phyloP scores from a whole-genome alignment of 2,113 vertebrate species.

The Puma concolor region DNA sequence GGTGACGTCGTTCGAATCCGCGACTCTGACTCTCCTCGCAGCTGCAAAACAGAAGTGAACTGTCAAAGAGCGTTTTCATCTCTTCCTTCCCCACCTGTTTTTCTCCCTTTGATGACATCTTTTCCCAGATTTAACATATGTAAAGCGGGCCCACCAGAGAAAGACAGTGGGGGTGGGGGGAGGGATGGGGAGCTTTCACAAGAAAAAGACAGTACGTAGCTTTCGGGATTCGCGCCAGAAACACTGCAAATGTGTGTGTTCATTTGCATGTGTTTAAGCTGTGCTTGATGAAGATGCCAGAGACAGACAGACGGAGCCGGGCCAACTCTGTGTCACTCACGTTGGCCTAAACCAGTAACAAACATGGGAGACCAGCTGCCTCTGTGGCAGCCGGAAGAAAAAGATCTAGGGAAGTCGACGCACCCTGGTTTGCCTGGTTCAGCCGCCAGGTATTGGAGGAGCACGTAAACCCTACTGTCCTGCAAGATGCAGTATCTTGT shows the following conservation, averaged over 20 bases:
- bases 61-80: conserved; percentile 53
- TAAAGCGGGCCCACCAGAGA: neutral
- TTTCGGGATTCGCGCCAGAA: conserved; percentile 51
- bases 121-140: conserved; percentile 65
- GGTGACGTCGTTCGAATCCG: conserved; percentile 48
- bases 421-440: neutral
- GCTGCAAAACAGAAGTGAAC: conserved; percentile 69
- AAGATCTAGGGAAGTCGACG: neutral
- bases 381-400: neutral
- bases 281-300: neutral
- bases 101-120: conserved; percentile 61
- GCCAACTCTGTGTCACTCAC: neutral
- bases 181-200: conserved; percentile 8
- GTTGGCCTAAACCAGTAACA: neutral
- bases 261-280: neutral
- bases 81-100: conserved; percentile 71
- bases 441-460: neutral
- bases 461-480: neutral
- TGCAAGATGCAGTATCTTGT: neutral
- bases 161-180: neutral
- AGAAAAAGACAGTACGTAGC: conserved; percentile 13
- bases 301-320: neutral
- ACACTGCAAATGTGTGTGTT: neutral
- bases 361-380: neutral
- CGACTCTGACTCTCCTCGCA: conserved; percentile 12